A percentile compares a stretch with the other conserved stretches of the same genome.
phyloP scores from a whole-genome alignment of 2,113 vertebrate species.

The Scopus umbretta region DNA sequence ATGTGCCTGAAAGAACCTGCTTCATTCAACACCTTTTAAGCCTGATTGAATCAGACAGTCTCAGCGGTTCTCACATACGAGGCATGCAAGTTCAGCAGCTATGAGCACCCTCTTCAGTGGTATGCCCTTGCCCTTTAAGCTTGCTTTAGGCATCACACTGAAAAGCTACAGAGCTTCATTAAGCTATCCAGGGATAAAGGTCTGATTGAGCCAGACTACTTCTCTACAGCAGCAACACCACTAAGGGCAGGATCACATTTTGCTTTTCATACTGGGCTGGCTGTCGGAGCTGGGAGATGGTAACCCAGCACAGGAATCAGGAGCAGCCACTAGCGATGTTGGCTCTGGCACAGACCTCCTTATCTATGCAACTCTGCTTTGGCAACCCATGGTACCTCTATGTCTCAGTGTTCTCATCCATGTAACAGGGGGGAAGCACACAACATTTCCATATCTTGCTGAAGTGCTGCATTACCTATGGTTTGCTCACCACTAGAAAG shows the following conservation, averaged over 20 bases:
- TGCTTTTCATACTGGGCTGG: neutral
- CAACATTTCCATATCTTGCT: neutral
- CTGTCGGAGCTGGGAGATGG: neutral
- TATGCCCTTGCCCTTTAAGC: neutral
- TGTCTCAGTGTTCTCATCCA: neutral
- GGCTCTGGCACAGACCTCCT: neutral
- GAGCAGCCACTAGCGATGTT: neutral
- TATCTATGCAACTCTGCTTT: neutral
- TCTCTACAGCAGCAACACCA: neutral
- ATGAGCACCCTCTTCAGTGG: neutral
- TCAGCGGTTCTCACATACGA: rapidly evolving
- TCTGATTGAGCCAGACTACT: neutral
- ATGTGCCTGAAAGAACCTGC: neutral
- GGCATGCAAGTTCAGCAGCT: neutral
- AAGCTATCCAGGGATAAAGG: neutral
- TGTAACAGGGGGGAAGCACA: rapidly evolving
- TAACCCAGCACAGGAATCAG: neutral
- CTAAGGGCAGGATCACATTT: rapidly evolving
- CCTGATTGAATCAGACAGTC: neutral
- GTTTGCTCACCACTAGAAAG: neutral
- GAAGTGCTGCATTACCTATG: neutral
- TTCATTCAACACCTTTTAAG: neutral
- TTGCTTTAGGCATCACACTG: neutral
- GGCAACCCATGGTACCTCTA: neutral
- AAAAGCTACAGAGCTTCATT: neutral